Evolutionary conservation across 2,113 vertebrate genomes (phyloP).

Genomic region (Gadus macrocephalus): DNA sequence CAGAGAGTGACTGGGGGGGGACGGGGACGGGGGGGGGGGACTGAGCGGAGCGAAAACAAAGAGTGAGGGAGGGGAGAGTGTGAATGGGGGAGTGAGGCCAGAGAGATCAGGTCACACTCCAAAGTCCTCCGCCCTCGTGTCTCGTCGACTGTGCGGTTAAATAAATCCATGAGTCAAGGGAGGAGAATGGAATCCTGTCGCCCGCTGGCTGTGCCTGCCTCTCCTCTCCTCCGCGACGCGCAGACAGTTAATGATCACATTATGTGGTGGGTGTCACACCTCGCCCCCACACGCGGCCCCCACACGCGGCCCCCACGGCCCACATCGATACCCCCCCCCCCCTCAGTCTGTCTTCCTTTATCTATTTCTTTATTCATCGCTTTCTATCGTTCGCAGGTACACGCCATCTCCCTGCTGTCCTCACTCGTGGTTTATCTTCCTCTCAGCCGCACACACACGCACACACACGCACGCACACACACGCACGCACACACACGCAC

Average conservation of each 20-base stretch:
- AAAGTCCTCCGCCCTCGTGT: too few relatives aligned
- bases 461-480: too few relatives aligned
- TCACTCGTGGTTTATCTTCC: not conserved
- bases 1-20: not conserved
- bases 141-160: slow-evolving; percentile 8
- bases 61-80: slow-evolving; percentile 7
- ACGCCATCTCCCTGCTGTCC: too few relatives aligned
- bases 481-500: too few relatives aligned
- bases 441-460: not conserved
- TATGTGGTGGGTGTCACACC: slow-evolving; percentile 16
- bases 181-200: slow-evolving; percentile 7
- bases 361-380: not conserved
- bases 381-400: too few relatives aligned
- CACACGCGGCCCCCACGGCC: not conserved
- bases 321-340: not conserved
- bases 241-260: slow-evolving; percentile 24
- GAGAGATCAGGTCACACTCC: too few relatives aligned
- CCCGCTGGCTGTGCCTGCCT: not conserved
- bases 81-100: not conserved
- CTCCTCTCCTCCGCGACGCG: slow-evolving; percentile 1
- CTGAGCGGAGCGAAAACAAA: not conserved
- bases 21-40: not conserved
- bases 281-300: not conserved
- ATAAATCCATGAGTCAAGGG: not conserved
- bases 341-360: not conserved